phyloP scores from a whole-genome alignment of 2,113 vertebrate species.

The Geococcyx californianus region DNA sequence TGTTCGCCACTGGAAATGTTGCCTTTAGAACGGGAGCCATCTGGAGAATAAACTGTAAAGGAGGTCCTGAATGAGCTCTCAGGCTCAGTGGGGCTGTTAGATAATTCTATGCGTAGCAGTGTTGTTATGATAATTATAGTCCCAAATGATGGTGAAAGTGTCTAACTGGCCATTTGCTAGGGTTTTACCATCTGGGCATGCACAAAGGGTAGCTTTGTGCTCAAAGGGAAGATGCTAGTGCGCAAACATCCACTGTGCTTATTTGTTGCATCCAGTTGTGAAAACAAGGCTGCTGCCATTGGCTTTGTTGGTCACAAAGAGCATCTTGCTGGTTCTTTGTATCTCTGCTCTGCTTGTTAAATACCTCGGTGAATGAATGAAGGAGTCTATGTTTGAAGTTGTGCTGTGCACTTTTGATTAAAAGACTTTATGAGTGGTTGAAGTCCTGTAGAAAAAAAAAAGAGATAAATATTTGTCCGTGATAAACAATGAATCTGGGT shows the following conservation, averaged over 20 bases:
- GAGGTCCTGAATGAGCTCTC: background rate
- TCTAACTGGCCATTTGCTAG: background rate
- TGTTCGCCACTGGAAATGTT: background rate
- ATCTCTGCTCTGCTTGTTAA: background rate
- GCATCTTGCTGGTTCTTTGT: background rate
- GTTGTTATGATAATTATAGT: fast-evolving
- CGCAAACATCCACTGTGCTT: background rate
- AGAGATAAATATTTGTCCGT: background rate
- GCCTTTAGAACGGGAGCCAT: background rate
- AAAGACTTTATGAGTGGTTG: background rate
- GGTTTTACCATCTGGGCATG: background rate
- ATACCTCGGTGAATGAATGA: background rate
- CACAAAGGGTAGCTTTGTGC: background rate
- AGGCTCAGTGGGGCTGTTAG: background rate
- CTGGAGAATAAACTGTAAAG: background rate
- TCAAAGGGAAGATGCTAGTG: background rate
- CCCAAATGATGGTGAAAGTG: background rate
- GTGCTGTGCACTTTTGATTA: background rate
- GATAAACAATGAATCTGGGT: background rate
- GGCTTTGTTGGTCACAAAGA: background rate
- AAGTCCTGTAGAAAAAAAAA: background rate
- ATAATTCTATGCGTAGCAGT: background rate
- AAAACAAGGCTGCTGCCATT: background rate
- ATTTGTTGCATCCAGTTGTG: background rate
- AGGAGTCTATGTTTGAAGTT: background rate